These are phyloP conservation scores for Argyrosomus regius DNA, from an alignment of 2,797 vertebrate genomes.

Conservation along the genomic window DNA sequence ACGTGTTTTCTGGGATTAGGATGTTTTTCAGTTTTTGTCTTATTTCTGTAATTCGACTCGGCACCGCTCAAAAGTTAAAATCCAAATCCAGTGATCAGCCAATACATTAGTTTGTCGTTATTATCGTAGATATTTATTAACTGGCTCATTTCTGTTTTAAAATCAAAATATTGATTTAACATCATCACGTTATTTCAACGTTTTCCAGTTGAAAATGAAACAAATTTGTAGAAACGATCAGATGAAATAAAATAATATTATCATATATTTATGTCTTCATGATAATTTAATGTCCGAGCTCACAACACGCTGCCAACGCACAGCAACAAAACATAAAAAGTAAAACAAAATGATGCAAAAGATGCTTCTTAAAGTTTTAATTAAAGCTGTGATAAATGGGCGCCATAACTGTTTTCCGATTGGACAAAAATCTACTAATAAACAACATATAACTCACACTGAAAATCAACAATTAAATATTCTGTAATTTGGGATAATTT, in stretches of 20 bases:
- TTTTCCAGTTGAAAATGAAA: background rate
- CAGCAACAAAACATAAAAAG: background rate
- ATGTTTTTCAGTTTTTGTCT: background rate
- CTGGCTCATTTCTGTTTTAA: background rate
- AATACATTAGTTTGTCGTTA: too few species aligned
- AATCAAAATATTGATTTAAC: background rate
- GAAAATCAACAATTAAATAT: background rate
- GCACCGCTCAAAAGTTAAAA: background rate
- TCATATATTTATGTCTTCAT: background rate
- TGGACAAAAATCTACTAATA: background rate
- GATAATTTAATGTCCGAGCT: background rate
- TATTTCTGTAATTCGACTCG: background rate
- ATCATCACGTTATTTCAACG: background rate
- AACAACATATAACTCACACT: background rate
- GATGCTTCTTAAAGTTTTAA: background rate
- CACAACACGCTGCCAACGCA: background rate
- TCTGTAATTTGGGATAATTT: background rate
- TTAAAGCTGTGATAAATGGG: background rate
- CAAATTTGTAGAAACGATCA: background rate
- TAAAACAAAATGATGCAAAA: background rate
- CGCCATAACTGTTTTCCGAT: background rate
- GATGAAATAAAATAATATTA: background rate
- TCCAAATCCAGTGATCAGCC: background rate
- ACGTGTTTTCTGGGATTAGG: background rate
- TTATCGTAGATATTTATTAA: background rate